Percentiles rank a stretch among this genome's conserved stretches.
Evolutionary conservation across 2,888 invertebrate species (phyloP).

Genomic region (Himalopsyche japonica): DNA sequence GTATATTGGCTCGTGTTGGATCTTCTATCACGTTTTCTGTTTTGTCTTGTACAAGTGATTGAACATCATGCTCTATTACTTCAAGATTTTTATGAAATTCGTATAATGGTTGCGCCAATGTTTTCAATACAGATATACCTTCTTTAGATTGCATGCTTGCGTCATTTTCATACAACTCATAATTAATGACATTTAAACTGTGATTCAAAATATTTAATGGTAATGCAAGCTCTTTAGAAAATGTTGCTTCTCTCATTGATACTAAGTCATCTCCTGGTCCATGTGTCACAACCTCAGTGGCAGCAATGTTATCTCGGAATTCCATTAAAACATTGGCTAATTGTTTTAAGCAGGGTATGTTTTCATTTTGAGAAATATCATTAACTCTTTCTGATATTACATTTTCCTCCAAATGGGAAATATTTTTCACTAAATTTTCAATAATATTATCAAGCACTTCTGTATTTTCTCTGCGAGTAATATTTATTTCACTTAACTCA

Average conservation of each 20-base stretch:
- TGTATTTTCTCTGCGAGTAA: background rate
- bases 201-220: conserved; percentile 48
- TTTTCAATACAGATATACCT: conserved; percentile 46
- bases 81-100: conserved; percentile 54
- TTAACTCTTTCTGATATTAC: conserved; percentile 21
- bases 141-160: conserved; percentile 33
- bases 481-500: background rate
- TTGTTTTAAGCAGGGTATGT: conserved; percentile 16
- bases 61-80: conserved; percentile 54
- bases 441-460: conserved; percentile 27
- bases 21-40: conserved; percentile 12
- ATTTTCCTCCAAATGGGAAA: conserved; percentile 16
- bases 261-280: conserved; percentile 13
- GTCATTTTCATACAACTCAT: conserved; percentile 26
- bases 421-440: conserved; percentile 26
- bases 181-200: conserved; percentile 46
- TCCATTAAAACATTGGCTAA: conserved; percentile 35
- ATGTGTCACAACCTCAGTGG: conserved; percentile 3
- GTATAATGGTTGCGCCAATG: conserved; percentile 54
- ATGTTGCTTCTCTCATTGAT: conserved; percentile 13
- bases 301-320: conserved; percentile 31
- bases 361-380: conserved; percentile 28
- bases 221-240: conserved; percentile 46
- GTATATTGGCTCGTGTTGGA: conserved; percentile 38
- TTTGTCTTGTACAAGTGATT: conserved; percentile 53